Conservation (phyloP, 2,113 vertebrate species). For the Phodopus roborovskii region DNA sequence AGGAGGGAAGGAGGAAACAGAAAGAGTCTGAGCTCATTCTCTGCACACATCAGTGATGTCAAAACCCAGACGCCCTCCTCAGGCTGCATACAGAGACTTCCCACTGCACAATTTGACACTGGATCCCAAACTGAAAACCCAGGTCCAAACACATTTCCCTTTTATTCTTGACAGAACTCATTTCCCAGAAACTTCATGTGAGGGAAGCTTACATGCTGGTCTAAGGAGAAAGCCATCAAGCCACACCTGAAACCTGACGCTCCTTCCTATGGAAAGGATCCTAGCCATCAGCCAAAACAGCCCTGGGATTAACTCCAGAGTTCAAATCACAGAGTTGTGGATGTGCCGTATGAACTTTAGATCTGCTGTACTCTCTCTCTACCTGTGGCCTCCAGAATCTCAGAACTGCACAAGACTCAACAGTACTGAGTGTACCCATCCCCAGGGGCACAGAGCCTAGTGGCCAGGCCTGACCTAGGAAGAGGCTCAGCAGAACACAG, state of each 20-base stretch:
- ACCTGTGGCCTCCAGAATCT: neutral
- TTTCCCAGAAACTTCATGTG: neutral
- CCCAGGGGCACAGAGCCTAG: neutral
- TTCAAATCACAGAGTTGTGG: neutral
- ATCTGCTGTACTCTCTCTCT: neutral
- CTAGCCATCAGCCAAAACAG: neutral
- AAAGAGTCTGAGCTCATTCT: neutral
- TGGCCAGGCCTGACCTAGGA: neutral
- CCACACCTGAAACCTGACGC: neutral
- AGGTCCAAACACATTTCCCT: neutral
- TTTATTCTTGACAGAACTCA: neutral
- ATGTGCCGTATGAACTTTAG: accelerated
- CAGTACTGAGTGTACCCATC: neutral
- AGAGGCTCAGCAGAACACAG: neutral
- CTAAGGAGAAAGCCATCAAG: neutral
- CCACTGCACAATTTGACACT: accelerated
- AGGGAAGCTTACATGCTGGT: neutral
- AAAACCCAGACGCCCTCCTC: accelerated
- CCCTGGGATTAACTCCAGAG: neutral
- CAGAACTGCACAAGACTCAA: neutral
- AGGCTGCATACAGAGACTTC: neutral
- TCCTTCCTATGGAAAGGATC: neutral
- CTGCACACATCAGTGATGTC: neutral
- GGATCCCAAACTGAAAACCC: neutral
- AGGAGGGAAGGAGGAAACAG: neutral